These are phyloP conservation scores for Smithornis capensis DNA, from an alignment of 2,113 vertebrate genomes.

Conservation along the genomic window DNA sequence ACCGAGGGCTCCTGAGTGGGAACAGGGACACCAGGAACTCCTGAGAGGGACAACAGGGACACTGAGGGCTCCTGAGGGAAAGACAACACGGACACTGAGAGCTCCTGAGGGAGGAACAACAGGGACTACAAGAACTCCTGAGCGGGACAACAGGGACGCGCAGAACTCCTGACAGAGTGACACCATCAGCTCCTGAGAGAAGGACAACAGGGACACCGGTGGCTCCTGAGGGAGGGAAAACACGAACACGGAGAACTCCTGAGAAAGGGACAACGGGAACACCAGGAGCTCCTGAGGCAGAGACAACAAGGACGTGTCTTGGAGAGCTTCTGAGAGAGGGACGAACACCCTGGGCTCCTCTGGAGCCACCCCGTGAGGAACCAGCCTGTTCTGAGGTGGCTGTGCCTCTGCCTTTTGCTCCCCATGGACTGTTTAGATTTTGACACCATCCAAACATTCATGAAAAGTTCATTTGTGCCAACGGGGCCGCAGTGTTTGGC, in stretches of 20 bases:
- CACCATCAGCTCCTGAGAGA: not conserved
- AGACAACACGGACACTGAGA: not conserved
- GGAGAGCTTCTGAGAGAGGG: not conserved
- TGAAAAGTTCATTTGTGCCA: not conserved
- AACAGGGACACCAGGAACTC: no score
- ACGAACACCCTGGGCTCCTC: not conserved
- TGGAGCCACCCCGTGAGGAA: not conserved
- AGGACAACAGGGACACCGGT: not conserved
- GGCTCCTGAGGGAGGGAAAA: conserved; percentile 13
- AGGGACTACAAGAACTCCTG: no score
- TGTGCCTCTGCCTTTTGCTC: not conserved
- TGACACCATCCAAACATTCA: not conserved
- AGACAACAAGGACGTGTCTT: not conserved
- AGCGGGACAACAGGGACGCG: no score
- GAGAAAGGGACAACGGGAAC: not conserved
- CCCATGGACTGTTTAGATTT: not conserved
- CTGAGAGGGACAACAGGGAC: not conserved
- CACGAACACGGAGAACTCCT: conserved; percentile 82
- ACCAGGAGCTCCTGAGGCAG: not conserved
- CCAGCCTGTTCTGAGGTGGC: accelerated
- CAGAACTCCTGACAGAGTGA: no score
- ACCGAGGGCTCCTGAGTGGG: no score
- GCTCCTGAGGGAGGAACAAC: not conserved
- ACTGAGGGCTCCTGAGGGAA: not conserved
- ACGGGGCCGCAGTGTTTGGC: accelerated